phyloP scores from a whole-genome alignment of 2,888 invertebrate genomes.

The Hypsopygia costalis region DNA sequence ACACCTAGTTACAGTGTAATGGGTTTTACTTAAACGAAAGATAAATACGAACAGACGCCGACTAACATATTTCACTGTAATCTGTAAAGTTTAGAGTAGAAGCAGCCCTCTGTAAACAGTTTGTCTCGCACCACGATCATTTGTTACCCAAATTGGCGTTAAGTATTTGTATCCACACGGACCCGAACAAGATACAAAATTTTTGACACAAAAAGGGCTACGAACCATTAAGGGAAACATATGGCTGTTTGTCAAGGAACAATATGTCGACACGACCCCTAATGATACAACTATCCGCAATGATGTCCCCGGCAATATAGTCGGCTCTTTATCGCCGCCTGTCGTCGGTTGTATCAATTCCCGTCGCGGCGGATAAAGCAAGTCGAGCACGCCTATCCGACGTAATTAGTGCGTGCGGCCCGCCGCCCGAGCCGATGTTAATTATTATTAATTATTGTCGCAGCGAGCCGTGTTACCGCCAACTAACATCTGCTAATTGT shows the following conservation, averaged over 20 bases:
- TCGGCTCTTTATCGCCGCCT: neutral
- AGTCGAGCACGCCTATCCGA: slow-evolving; percentile 3
- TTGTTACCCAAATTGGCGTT: slow-evolving; percentile 4
- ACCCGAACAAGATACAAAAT: neutral
- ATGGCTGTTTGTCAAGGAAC: neutral
- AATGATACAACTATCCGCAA: neutral
- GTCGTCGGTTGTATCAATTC: too few relatives aligned
- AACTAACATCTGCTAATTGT: slow-evolving; percentile 7
- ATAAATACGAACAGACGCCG: neutral
- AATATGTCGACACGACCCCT: neutral
- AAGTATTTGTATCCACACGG: neutral
- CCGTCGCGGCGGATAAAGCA: too few relatives aligned
- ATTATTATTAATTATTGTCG: slow-evolving; percentile 29
- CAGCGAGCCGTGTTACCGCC: slow-evolving; percentile 1
- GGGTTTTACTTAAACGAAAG: neutral
- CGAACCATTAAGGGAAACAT: neutral
- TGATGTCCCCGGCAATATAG: neutral
- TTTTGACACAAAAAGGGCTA: neutral
- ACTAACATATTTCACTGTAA: slow-evolving; percentile 2
- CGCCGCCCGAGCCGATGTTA: slow-evolving; percentile 18
- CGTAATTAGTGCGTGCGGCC: slow-evolving; percentile 14
- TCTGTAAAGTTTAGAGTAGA: neutral
- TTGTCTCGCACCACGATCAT: slow-evolving; percentile 1
- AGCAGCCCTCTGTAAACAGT: slow-evolving; percentile 1
- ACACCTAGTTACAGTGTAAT: too few relatives aligned